Evolutionary conservation across 2,888 invertebrate genomes (phyloP).

Genomic region (Drosophila hawaiiensis): DNA sequence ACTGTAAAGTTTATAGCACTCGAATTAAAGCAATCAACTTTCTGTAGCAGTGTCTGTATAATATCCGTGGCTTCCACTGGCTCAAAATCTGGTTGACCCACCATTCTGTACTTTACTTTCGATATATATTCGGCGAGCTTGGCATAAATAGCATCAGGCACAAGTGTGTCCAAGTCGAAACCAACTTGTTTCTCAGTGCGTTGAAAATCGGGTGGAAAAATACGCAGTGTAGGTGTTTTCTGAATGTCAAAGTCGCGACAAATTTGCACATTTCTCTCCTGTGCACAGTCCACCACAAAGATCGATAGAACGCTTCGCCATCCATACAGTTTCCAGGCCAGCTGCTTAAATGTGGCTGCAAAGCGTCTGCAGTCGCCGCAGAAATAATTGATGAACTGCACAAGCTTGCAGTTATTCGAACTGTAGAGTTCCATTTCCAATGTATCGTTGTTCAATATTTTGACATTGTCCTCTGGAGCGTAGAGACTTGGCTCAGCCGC

Average conservation of each 20-base stretch:
- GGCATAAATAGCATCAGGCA: slow-evolving; percentile 4
- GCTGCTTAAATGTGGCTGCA: slow-evolving; percentile 87
- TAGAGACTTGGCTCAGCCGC: slow-evolving; percentile 50
- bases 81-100: slow-evolving; percentile 22
- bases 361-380: slow-evolving; percentile 96
- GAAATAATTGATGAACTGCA: slow-evolving; percentile 97
- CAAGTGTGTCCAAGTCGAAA: slow-evolving; percentile 8
- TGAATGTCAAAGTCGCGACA: slow-evolving; percentile 50
- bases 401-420: slow-evolving; percentile 36
- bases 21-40: neutral
- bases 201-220: slow-evolving; percentile 35
- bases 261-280: slow-evolving; percentile 44
- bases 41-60: neutral
- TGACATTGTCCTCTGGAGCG: slow-evolving; percentile 48
- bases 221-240: slow-evolving; percentile 43
- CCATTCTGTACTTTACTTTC: slow-evolving; percentile 15
- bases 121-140: slow-evolving; percentile 20
- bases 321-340: slow-evolving; percentile 30
- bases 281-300: slow-evolving; percentile 60
- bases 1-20: slow-evolving; percentile 14
- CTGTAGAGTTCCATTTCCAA: slow-evolving; percentile 19
- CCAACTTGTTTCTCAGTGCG: slow-evolving; percentile 25
- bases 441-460: slow-evolving; percentile 30
- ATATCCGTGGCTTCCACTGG: slow-evolving; percentile 13
- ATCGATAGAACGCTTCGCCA: slow-evolving; percentile 48